Conservation (phyloP, 1,140 invertebrate species). For the Zophobas morio region DNA sequence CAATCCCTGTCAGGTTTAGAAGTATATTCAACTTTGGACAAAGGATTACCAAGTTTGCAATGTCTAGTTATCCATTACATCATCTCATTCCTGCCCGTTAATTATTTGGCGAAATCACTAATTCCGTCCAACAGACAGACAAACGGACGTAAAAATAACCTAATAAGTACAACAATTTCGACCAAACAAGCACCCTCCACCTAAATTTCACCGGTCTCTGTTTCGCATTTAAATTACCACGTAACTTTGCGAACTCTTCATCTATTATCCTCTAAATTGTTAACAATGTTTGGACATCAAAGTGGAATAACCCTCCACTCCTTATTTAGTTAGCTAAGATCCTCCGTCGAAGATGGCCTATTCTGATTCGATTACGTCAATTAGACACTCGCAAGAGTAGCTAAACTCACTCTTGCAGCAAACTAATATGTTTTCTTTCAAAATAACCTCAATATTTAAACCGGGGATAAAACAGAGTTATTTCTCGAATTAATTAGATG, state of each 20-base stretch:
- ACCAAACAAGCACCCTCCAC: background rate
- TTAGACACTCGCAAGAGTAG: constrained; percentile 10
- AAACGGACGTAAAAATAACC: too few relatives aligned
- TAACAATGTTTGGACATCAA: constrained; percentile 42
- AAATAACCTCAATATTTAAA: background rate
- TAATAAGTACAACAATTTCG: too few relatives aligned
- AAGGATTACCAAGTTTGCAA: constrained; percentile 40
- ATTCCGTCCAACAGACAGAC: too few relatives aligned
- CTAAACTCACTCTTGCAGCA: constrained; percentile 10
- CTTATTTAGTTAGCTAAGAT: constrained; percentile 29
- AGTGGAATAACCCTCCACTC: constrained; percentile 31
- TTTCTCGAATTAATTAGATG: constrained; percentile 1
- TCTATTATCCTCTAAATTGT: constrained; percentile 32
- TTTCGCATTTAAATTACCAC: constrained; percentile 26
- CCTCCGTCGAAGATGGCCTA: constrained; percentile 35
- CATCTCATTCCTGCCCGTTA: too few relatives aligned
- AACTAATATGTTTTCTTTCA: background rate
- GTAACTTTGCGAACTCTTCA: constrained; percentile 29
- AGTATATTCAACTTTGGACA: constrained; percentile 31
- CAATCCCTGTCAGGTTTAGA: constrained; percentile 1
- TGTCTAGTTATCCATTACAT: constrained; percentile 9
- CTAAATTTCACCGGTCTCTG: constrained; percentile 16
- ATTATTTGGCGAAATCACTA: too few relatives aligned
- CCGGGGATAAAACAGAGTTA: background rate
- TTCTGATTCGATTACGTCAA: constrained; percentile 39